Evolutionary conservation across 2,113 vertebrate genomes (phyloP).

Genomic region (Baryphthengus martii): DNA sequence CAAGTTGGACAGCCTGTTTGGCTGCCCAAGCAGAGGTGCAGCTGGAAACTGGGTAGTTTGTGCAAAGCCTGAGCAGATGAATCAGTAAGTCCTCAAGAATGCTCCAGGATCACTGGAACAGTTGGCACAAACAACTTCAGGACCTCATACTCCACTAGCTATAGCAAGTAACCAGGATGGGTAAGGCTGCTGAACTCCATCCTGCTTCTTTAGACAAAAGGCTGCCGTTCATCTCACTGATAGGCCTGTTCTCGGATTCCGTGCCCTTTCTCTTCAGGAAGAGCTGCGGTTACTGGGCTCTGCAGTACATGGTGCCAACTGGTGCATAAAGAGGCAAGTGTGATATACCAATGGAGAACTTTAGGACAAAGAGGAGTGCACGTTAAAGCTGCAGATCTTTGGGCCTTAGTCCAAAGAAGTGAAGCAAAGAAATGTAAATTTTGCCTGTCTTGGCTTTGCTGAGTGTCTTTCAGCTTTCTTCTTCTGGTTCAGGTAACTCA

Average conservation of each 20-base stretch:
- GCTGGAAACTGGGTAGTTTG: neutral
- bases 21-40: neutral
- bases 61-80: neutral
- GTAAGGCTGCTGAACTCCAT: neutral
- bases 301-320: neutral
- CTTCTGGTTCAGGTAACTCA: neutral
- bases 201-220: neutral
- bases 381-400: neutral
- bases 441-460: neutral
- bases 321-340: neutral
- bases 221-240: neutral
- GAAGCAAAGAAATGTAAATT: neutral
- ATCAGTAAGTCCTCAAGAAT: neutral
- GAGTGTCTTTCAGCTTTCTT: neutral
- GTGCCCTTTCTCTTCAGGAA: neutral
- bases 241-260: neutral
- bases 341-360: neutral
- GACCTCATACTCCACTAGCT: neutral
- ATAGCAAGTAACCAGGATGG: neutral
- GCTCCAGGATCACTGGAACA: neutral
- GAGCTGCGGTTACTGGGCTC: neutral
- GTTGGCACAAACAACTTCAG: neutral
- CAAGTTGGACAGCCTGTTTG: neutral
- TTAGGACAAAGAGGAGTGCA: neutral
- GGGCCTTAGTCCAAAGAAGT: neutral